These are phyloP conservation scores for Procambarus virginalis DNA, from an alignment of 1,140 invertebrate species.

Conservation along the genomic window DNA sequence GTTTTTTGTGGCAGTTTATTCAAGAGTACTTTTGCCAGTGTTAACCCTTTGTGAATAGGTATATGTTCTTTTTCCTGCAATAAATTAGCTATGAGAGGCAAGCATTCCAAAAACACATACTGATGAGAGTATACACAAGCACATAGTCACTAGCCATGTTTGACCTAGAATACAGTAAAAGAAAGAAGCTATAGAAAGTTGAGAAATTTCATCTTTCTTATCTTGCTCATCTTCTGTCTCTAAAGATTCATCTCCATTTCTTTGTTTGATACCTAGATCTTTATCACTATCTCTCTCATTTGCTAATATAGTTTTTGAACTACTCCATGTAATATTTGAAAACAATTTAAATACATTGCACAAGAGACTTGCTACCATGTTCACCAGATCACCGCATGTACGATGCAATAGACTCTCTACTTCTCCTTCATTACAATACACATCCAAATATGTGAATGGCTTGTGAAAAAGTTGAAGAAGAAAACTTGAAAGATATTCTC, in stretches of 20 bases:
- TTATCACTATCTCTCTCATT: background rate
- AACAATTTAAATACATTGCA: constrained; percentile 42
- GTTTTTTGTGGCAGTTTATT: constrained; percentile 40
- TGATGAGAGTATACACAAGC: constrained; percentile 48
- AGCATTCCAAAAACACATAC: constrained; percentile 50
- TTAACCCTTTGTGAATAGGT: constrained; percentile 53
- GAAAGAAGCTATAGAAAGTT: constrained; percentile 48
- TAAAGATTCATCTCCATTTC: background rate
- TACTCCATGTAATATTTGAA: constrained; percentile 33
- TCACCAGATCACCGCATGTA: constrained; percentile 8
- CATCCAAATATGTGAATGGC: constrained; percentile 39
- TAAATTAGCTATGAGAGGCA: constrained; percentile 38
- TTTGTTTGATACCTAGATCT: background rate
- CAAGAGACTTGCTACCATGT: constrained; percentile 33
- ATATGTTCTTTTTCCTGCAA: constrained; percentile 38
- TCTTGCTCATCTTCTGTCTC: constrained; percentile 17
- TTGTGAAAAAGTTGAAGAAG: constrained; percentile 55
- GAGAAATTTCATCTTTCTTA: constrained; percentile 43
- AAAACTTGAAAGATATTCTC: constrained; percentile 35
- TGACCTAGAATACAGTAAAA: constrained; percentile 54
- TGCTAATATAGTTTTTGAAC: constrained; percentile 35
- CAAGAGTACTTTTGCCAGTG: constrained; percentile 27
- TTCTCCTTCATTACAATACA: constrained; percentile 33
- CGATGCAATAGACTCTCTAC: constrained; percentile 30
- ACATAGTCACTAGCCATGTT: constrained; percentile 46